Conservation (phyloP, 1,140 invertebrate species). For the Trichomalopsis sarcophagae region DNA sequence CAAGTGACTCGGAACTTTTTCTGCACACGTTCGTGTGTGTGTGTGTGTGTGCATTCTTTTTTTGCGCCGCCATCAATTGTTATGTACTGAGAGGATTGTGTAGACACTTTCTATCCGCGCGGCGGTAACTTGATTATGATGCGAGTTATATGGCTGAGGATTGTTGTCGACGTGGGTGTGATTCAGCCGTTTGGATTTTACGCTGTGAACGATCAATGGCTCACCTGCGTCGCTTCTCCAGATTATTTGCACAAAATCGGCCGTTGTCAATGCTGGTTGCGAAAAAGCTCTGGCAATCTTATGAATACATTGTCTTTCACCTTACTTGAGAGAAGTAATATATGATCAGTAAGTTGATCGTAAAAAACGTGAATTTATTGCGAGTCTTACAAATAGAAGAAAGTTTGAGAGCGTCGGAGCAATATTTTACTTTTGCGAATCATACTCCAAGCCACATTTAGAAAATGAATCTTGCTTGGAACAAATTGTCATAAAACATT, state of each 20-base stretch:
- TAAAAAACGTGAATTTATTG: too few species aligned
- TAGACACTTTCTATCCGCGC: not conserved
- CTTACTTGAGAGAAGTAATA: too few species aligned
- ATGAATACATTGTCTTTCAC: constrained; percentile 9
- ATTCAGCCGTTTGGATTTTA: not conserved
- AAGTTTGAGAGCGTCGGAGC: not conserved
- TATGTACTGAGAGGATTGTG: not conserved
- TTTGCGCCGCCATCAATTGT: not conserved
- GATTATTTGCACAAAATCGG: constrained; percentile 18
- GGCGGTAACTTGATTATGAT: not conserved
- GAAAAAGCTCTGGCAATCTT: not conserved
- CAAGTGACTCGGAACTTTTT: constrained; percentile 32
- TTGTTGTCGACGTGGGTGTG: not conserved
- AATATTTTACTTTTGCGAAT: too few species aligned
- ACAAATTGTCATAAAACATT: too few species aligned
- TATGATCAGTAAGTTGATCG: too few species aligned
- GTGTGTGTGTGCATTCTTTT: not conserved
- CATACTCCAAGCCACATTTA: too few species aligned
- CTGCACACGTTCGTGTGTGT: not conserved
- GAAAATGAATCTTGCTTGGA: too few species aligned
- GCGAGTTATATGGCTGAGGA: not conserved
- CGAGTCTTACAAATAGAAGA: too few species aligned
- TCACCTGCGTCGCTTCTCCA: not conserved
- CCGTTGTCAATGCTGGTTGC: constrained; percentile 32
- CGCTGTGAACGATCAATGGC: constrained; percentile 18